A percentile compares a stretch with the other conserved stretches of the same genome.
Conservation (phyloP, 2,888 invertebrate genomes). For the Euspilapteryx auroguttella region DNA sequence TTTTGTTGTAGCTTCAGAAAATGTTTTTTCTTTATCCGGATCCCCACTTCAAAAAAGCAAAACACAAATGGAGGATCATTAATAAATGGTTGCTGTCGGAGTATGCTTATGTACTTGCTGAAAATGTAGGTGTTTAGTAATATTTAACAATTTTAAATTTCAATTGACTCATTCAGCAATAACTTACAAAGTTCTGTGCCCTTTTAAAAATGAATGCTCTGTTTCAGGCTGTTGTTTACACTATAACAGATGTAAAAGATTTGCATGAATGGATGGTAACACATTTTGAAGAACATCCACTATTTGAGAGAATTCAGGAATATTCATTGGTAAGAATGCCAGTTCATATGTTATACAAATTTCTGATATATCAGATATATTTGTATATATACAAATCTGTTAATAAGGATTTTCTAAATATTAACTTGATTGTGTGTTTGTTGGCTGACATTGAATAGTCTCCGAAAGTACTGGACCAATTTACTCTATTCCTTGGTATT, state of each 20-base stretch:
- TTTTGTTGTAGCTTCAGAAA: constrained; percentile 78
- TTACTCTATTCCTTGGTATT: too few relatives aligned
- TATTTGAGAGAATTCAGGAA: constrained; percentile 76
- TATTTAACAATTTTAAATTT: too few relatives aligned
- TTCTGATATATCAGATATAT: too few relatives aligned
- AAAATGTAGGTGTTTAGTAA: constrained; percentile 64
- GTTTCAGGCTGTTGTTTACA: constrained; percentile 92
- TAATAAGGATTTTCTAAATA: too few relatives aligned
- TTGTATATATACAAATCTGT: too few relatives aligned
- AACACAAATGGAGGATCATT: constrained; percentile 99
- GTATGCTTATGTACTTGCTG: constrained; percentile 91
- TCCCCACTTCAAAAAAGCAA: constrained; percentile 98
- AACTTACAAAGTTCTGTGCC: too few relatives aligned
- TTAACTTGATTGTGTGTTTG: too few relatives aligned
- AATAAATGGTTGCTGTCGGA: constrained; percentile 91
- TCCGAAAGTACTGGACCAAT: too few relatives aligned
- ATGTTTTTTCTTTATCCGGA: constrained; percentile 99
- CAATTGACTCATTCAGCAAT: too few relatives aligned
- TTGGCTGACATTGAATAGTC: too few relatives aligned
- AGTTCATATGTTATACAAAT: too few relatives aligned
- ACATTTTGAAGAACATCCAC: constrained; percentile 88
- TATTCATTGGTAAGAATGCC: constrained; percentile 80
- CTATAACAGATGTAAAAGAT: constrained; percentile 97
- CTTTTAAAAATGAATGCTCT: too few relatives aligned
- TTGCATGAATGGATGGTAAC: constrained; percentile 96